Evolutionary conservation across 2,888 invertebrate species (phyloP).

Genomic region (Tethea ocularis): DNA sequence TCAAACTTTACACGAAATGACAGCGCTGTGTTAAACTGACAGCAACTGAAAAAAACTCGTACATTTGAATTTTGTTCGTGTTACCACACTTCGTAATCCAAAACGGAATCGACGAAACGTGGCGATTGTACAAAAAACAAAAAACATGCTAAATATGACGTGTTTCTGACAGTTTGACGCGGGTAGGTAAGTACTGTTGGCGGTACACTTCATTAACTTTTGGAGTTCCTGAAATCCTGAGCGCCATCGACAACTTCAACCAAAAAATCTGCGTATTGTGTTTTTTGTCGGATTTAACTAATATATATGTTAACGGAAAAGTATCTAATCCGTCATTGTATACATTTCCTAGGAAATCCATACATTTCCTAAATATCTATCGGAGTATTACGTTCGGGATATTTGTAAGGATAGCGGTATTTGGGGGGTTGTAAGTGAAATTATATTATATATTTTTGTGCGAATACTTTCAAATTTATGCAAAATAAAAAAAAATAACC

Average conservation of each 20-base stretch:
- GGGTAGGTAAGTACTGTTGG: constrained; percentile 77
- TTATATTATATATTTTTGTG: no score
- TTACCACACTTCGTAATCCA: constrained; percentile 43
- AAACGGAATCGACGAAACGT: constrained; percentile 66
- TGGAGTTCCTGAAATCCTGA: constrained; percentile 53
- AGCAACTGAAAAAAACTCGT: constrained; percentile 25
- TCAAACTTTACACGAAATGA: constrained; percentile 60
- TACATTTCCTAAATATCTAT: no score
- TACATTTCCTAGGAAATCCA: background rate
- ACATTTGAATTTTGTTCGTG: constrained; percentile 34
- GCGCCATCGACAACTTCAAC: constrained; percentile 36
- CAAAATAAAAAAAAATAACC: no score
- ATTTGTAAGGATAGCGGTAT: no score
- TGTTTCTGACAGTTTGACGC: constrained; percentile 78
- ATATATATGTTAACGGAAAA: background rate
- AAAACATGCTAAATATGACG: constrained; percentile 70
- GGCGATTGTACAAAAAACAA: constrained; percentile 53
- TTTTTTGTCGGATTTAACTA: background rate
- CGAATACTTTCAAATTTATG: no score
- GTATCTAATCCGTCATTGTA: no score
- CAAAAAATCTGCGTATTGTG: constrained; percentile 35
- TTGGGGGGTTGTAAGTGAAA: no score
- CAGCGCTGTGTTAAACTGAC: constrained; percentile 41
- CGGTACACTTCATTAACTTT: constrained; percentile 75
- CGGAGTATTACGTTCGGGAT: no score